These are phyloP conservation scores for Macroteleia sp. DNA, from an alignment of 2,888 invertebrate genomes.

Conservation along the genomic window DNA sequence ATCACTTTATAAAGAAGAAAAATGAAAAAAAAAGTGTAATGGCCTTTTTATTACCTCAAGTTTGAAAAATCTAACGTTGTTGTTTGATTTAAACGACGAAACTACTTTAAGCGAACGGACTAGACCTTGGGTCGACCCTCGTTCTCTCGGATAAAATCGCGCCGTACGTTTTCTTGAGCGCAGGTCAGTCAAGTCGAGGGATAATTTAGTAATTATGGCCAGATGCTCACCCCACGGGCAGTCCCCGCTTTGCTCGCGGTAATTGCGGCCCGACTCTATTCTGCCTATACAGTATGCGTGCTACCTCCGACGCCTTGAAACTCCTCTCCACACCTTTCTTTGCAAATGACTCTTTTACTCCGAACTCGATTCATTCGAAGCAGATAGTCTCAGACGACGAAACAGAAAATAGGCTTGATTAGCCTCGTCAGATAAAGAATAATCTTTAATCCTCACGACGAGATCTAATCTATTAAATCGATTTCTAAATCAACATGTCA, in stretches of 20 bases:
- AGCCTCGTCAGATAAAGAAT: conserved; percentile 42
- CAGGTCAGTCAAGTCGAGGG: conserved; percentile 75
- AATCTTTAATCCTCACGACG: conserved; percentile 25
- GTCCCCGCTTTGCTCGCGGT: conserved; percentile 37
- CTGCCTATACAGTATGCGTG: conserved; percentile 46
- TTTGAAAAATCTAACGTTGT: too few relatives aligned
- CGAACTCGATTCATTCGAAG: not conserved
- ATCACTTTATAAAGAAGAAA: too few relatives aligned
- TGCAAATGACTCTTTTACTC: conserved; percentile 48
- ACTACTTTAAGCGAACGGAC: too few relatives aligned
- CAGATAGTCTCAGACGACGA: not conserved
- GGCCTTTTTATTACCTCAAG: too few relatives aligned
- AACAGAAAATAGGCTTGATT: conserved; percentile 5
- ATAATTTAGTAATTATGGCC: conserved; percentile 83
- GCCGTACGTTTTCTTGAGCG: conserved; percentile 67
- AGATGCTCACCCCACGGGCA: conserved; percentile 77
- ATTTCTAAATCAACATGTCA: conserved; percentile 54
- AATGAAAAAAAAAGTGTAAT: too few relatives aligned
- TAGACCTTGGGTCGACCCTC: conserved; percentile 37
- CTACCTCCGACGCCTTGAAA: conserved; percentile 55
- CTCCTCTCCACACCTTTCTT: conserved; percentile 45
- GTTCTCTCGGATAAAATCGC: conserved; percentile 73
- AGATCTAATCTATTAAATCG: conserved; percentile 54
- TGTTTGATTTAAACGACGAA: too few relatives aligned
- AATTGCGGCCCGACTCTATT: conserved; percentile 55